These are phyloP conservation scores for Vombatus ursinus DNA, from an alignment of 2,113 vertebrate genomes.

Conservation along the genomic window DNA sequence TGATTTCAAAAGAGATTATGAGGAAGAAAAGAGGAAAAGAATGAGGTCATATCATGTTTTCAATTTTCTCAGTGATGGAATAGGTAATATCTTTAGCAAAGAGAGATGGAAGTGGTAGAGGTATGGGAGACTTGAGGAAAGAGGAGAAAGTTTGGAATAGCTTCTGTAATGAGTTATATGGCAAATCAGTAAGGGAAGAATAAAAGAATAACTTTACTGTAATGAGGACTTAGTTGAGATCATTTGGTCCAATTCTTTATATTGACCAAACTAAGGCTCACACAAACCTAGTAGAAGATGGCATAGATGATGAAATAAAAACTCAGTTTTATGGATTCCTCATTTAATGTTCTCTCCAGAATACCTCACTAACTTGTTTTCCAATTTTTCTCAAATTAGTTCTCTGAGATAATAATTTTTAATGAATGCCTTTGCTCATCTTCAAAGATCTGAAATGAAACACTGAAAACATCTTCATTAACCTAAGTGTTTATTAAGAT, in stretches of 20 bases:
- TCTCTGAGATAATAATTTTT: not conserved
- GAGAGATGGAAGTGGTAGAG: not conserved
- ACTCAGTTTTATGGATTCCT: no score
- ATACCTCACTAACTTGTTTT: not conserved
- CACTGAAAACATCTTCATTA: conserved; percentile 20
- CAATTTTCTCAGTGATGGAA: not conserved
- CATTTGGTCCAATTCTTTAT: not conserved
- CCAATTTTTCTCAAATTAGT: conserved; percentile 15
- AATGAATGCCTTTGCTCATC: not conserved
- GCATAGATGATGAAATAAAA: not conserved
- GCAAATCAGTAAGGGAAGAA: not conserved
- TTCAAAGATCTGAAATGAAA: not conserved
- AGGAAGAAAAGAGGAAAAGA: not conserved
- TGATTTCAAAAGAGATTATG: not conserved
- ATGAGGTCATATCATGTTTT: not conserved
- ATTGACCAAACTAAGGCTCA: not conserved
- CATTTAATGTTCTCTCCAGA: not conserved
- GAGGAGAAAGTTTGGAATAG: not conserved
- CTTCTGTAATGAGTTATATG: not conserved
- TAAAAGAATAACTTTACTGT: not conserved
- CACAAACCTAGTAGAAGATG: not conserved
- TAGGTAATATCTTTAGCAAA: not conserved
- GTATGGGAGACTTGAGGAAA: not conserved
- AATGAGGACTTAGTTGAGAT: not conserved
- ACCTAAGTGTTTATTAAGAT: conserved; percentile 23